Evolutionary conservation across 1,140 invertebrate species (phyloP).

Genomic region (Penaeus indicus): DNA sequence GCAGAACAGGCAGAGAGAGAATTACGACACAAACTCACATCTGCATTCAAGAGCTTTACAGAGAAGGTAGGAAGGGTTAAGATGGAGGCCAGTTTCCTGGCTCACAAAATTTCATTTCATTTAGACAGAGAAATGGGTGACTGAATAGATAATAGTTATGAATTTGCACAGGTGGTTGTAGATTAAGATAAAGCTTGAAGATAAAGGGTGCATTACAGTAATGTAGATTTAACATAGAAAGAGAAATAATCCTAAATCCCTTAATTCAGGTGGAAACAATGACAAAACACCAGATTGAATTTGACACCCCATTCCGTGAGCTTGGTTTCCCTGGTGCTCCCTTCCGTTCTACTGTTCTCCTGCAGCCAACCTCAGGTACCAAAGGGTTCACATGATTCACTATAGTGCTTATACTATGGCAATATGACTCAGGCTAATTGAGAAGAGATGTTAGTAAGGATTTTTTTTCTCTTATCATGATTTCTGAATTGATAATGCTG

Average conservation of each 20-base stretch:
- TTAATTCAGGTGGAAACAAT: conserved; percentile 85
- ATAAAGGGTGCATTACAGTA: no score
- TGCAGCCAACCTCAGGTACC: conserved; percentile 98
- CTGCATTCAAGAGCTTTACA: conserved; percentile 98
- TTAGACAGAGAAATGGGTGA: not conserved
- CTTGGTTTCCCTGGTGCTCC: conserved; percentile 98
- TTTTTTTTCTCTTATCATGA: no score
- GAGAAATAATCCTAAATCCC: not conserved
- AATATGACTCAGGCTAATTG: no score
- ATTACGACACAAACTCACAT: conserved; percentile 94
- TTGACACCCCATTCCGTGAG: conserved; percentile 98
- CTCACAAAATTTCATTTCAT: no score
- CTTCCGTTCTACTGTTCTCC: conserved; percentile 92
- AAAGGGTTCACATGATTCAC: no score
- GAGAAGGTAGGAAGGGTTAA: conserved; percentile 79
- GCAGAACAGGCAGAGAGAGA: conserved; percentile 99
- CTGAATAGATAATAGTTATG: no score
- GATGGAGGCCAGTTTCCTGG: not conserved
- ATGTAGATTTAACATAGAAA: no score
- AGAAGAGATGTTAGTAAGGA: no score
- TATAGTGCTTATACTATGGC: no score
- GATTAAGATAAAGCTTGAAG: not conserved
- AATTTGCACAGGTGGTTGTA: not conserved
- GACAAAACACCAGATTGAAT: conserved; percentile 97
- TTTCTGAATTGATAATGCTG: no score